Conservation (phyloP, 2,888 invertebrate genomes). For the Reticulitermes lucifugus region DNA sequence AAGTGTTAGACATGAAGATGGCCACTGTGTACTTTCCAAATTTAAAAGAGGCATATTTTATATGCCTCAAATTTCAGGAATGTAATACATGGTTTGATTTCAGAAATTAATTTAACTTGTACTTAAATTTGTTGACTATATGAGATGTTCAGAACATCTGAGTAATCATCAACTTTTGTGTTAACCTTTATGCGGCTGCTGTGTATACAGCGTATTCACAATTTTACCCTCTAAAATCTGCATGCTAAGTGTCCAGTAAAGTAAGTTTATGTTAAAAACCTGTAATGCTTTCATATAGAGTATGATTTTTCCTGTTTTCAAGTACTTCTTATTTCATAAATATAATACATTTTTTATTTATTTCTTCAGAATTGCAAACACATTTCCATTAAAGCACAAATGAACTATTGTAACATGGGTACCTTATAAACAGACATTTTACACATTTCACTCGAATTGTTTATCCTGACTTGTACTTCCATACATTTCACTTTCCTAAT, state of each 20-base stretch:
- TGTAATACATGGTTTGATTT: too few relatives aligned
- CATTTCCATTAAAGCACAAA: neutral
- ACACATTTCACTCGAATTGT: neutral
- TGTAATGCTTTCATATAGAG: neutral
- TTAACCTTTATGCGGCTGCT: neutral
- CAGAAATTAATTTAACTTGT: too few relatives aligned
- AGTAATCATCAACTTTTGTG: too few relatives aligned
- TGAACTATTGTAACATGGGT: neutral
- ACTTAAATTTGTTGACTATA: too few relatives aligned
- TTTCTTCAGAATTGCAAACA: neutral
- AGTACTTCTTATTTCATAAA: neutral
- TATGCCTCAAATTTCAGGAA: too few relatives aligned
- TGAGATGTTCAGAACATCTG: too few relatives aligned
- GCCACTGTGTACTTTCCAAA: too few relatives aligned
- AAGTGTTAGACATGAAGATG: too few relatives aligned
- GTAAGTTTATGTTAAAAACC: neutral
- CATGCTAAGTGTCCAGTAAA: neutral
- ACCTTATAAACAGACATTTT: neutral
- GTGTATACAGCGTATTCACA: neutral
- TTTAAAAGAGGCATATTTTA: too few relatives aligned
- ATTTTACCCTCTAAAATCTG: neutral
- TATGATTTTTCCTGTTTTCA: neutral
- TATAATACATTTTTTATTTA: neutral
- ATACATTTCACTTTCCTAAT: neutral
- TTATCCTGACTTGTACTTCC: neutral